Percentiles rank a stretch among this genome's conserved stretches.
phyloP scores from a whole-genome alignment of 2,113 vertebrate genomes.

The Oreochromis aureus region DNA sequence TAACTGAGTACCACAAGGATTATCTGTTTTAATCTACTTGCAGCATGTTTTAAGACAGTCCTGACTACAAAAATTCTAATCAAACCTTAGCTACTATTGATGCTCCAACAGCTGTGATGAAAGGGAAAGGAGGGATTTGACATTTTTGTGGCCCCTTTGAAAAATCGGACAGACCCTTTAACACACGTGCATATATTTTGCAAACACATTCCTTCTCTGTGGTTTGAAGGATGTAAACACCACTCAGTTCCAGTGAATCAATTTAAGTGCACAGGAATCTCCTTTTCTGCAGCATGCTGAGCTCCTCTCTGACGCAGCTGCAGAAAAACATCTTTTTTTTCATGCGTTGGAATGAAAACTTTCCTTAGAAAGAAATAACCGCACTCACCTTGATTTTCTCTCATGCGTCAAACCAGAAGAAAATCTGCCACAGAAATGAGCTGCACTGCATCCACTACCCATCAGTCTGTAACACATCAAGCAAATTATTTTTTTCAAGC shows the following conservation, averaged over 20 bases:
- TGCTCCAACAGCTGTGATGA: not conserved
- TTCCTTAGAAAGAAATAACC: not conserved
- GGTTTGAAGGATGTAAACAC: not conserved
- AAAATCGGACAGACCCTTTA: not conserved
- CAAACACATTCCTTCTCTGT: not conserved
- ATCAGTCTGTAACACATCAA: not conserved
- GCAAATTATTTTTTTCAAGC: not conserved
- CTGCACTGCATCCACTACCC: not conserved
- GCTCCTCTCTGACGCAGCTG: not conserved
- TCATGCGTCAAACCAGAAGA: not conserved
- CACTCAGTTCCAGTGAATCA: not conserved
- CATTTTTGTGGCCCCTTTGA: not conserved
- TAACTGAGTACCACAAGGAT: not conserved
- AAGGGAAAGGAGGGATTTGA: not conserved
- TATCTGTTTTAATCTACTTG: not conserved
- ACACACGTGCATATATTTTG: not conserved
- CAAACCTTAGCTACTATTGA: not conserved
- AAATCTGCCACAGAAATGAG: not conserved
- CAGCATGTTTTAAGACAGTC: not conserved
- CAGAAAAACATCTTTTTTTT: not conserved
- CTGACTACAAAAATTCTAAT: not conserved
- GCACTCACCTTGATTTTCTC: slow-evolving; percentile 2
- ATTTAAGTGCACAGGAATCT: not conserved
- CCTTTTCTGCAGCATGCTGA: not conserved
- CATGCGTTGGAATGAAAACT: not conserved